Evolutionary conservation across 2,113 vertebrate species (phyloP).

Genomic region (Prietella phreatophila): DNA sequence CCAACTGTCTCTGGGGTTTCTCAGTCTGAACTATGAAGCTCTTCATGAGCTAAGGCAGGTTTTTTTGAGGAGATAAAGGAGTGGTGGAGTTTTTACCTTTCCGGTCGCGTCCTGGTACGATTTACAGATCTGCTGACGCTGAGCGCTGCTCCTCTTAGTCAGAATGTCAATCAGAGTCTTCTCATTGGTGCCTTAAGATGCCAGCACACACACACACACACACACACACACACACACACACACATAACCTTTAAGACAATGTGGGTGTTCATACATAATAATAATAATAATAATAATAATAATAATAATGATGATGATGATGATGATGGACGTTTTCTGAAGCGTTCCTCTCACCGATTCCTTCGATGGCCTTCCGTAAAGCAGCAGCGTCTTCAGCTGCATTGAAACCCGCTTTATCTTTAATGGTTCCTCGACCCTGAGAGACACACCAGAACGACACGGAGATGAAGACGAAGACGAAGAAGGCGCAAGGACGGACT

Average conservation of each 20-base stretch:
- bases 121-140: slow-evolving; percentile 77
- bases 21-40: too few species aligned
- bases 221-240: slow-evolving; percentile 8
- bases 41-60: too few species aligned
- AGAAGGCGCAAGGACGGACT: not conserved
- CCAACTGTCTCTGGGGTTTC: too few species aligned
- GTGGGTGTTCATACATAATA: not conserved
- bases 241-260: not conserved
- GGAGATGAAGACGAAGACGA: not conserved
- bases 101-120: slow-evolving; percentile 75
- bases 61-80: too few species aligned
- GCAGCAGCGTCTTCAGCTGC: slow-evolving; percentile 75
- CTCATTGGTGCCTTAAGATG: slow-evolving; percentile 78
- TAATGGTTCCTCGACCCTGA: slow-evolving; percentile 79
- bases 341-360: slow-evolving; percentile 72
- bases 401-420: slow-evolving; percentile 74
- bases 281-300: not conserved
- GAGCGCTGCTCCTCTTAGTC: slow-evolving; percentile 77
- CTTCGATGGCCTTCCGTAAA: slow-evolving; percentile 77
- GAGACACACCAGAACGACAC: not conserved
- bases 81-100: slow-evolving; percentile 66
- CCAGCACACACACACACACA: not conserved
- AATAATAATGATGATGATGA: too few species aligned
- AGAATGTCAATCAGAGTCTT: slow-evolving; percentile 77
- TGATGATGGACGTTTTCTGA: too few species aligned